Evolutionary conservation across 1,140 invertebrate genomes (phyloP), one percentile per base, ranked within the genome.

Genomic region (Choristoneura fumiferana): DNA sequence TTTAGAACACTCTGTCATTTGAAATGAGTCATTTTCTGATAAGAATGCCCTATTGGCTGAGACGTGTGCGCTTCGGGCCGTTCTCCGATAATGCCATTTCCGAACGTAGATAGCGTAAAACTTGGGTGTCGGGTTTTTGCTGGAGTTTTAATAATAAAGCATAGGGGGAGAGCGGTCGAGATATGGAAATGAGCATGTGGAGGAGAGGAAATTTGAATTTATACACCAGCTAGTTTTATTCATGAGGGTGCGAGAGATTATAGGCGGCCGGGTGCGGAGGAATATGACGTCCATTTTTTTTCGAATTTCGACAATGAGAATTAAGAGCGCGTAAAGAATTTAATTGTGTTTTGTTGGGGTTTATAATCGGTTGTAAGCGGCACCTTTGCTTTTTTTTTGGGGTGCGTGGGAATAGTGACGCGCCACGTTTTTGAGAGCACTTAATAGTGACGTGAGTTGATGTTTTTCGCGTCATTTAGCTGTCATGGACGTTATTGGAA

Each of bases 1-100:
- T 84, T 81, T 84, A 83, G 77, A 87, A 81, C 86, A 89, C 86
- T 89, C 86, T 87, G 86, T 87, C 86, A 89, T 89, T 89, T 89
- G 83, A 87, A 89, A 89, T 89, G 84, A 89, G 78, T 89, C 86
- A 89, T 89, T 89, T 89, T 89, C 83, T 89, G 86, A 89, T 89
- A 89, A 89, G 86, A 87, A 85, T 87, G 81, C 80, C 81, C 86
- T 87, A 87, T 87, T 89, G 86, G 86, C 63, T 84, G 79, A 84
- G 81, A 84, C 81, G 84, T 84, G 86, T 88, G 84, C 77, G 78
- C 78, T 67, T 76, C 77, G 78, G 75, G 70, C 69, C 71, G 73
- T 63, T 60, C 65, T 57, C 73, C 81, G 84, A 89, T 89, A 87
- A 85, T 84, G 75, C 78, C 72, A 86, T 86, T 89, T 89, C 84